Evolutionary conservation across 2,888 invertebrate genomes (phyloP), one percentile per base, ranked within the genome.

Genomic region (Leptinotarsa rubiginosa): DNA sequence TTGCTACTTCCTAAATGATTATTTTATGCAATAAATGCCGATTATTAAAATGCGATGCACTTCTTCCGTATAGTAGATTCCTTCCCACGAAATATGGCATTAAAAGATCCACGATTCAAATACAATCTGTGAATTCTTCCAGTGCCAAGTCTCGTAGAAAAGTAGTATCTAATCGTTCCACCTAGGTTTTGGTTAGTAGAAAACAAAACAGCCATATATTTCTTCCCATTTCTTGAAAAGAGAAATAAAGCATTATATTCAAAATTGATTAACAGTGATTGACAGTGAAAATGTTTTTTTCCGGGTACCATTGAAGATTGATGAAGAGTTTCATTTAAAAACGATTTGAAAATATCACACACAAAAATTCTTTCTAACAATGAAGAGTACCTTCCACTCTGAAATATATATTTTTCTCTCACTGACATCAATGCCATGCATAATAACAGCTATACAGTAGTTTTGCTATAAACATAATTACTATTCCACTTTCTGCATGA

Each of bases 41-140:
- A 31, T 62, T 41, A 62, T 62, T 62, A 62, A 62, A 62, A 62
- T 41, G 22, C 12, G 22, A 31, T 56, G 41, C 47, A 22, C 56
- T 56, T 65, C 20, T 69, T 64, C 59, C 47, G 20, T 65, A 54
- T 50, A 66, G 69, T 66, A 64, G 59, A 66, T 47, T 67, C 68
- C 75, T 81, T 77, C 80, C 79, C 88, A 88, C 89, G 87, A 88
- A 89, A 89, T 90, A 90, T 91, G 91, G 91, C 91, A 91, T 90
- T 89, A 90, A 90, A 90, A 91, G 91, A 91, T 89, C 89, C 91
- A 91, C 91, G 91, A 91, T 89, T 89, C 87, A 84, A 86, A 86
- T 85, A 85, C 87, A 88, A 90, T 91, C 91, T 91, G 91, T 91
- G 91, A 91, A 91, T 91, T 91, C 91, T 91, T 91, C 91, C 91